Evolutionary conservation across 2,888 invertebrate genomes (phyloP), one percentile per base, ranked within the genome.

Genomic region (Eudemis profundana): DNA sequence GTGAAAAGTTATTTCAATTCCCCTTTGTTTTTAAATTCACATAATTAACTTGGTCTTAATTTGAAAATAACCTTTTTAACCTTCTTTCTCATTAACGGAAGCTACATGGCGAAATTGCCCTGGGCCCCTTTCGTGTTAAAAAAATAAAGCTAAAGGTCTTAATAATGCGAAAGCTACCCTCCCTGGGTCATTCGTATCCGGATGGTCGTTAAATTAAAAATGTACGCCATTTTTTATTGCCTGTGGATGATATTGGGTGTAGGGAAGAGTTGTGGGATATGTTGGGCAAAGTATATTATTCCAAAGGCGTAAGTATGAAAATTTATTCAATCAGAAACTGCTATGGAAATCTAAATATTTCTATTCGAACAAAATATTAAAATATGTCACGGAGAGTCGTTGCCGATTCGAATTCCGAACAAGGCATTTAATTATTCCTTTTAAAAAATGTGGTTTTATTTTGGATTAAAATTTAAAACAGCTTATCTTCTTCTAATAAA

Each of bases 111-210:
- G 4, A 40, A 33, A 33, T 23, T 33, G 49, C 56, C 27, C 49
- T 15, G 29, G 47, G 56, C 23, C 21, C 44, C 15, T 50, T 56
- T 14, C 14, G 42, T 49, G 47, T 63, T 56, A 42, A 8, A 23
- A 33, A 56, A 57, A 57, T 56, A 42, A 49, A 62, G 47, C 47
- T 49, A 21, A 63, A 54, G 49, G 29, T 56, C 56, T 56, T 49
- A 49, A 62, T 54, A 56, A 49, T 40, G 42, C 15, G 21, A n/a
- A 49, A 42, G 42, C 21, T 27, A 44, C 27, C 64, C 23, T 19
- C n/a, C 7, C n/a, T 19, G 3, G n/a, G 50, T 33, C 40, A 50
- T 33, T 36, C 27, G 23, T 36, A 27, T 19, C 23, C 36, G 36
- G 0, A 5, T 23, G 17, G 19, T 17, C 27, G 19, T 59, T 23